A percentile compares a stretch with the other conserved stretches of the same genome.
Evolutionary conservation across 2,888 invertebrate genomes (phyloP).

Genomic region (Drosophila kambysellisi): DNA sequence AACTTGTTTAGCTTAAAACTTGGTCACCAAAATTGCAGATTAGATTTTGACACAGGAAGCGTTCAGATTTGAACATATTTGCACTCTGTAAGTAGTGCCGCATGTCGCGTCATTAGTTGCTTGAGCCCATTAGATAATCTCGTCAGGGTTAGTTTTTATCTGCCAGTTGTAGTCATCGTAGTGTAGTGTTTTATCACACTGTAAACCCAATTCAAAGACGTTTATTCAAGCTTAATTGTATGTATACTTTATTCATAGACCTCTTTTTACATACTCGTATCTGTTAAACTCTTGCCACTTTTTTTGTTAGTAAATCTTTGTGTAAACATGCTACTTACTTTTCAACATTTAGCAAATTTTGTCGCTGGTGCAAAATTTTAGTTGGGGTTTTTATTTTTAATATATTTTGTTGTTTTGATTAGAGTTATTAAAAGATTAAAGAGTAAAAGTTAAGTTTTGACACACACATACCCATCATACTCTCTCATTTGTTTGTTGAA

Average conservation of each 20-base stretch:
- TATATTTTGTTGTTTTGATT: conserved; percentile 23
- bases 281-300: conserved; percentile 25
- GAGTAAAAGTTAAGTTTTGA: conserved; percentile 52
- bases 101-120: neutral
- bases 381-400: conserved; percentile 17
- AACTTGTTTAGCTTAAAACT: conserved; percentile 12
- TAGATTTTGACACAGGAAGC: conserved; percentile 1
- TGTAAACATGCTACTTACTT: conserved; percentile 71
- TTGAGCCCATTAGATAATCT: conserved; percentile 4
- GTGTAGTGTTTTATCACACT: neutral
- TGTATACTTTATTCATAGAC: conserved; percentile 61
- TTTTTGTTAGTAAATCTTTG: conserved; percentile 41
- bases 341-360: conserved; percentile 38
- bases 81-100: neutral
- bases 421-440: conserved; percentile 50
- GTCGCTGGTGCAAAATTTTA: conserved; percentile 55
- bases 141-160: conserved; percentile 15
- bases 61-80: neutral
- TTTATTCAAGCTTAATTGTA: conserved; percentile 48
- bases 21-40: neutral
- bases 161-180: neutral
- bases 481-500: conserved; percentile 42
- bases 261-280: conserved; percentile 39
- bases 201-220: conserved; percentile 30
- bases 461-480: conserved; percentile 53